A percentile compares a stretch with the other conserved stretches of the same genome.
phyloP scores from a whole-genome alignment of 2,797 vertebrate genomes.

The Saxicola maurus region DNA sequence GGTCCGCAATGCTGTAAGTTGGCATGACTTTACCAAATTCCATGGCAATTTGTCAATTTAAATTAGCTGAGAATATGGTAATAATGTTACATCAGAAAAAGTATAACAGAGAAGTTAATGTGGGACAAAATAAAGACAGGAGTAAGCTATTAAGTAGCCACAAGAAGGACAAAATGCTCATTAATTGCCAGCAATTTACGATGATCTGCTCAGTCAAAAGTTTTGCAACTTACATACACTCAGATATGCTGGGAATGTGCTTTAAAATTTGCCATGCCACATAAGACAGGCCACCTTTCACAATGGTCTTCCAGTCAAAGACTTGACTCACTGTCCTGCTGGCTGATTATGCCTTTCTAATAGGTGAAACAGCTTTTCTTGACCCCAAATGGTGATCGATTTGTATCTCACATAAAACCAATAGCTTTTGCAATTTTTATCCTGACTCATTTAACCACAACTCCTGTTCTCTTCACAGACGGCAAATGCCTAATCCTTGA shows the following conservation, averaged over 20 bases:
- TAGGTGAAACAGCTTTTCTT: not conserved
- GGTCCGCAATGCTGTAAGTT: not conserved
- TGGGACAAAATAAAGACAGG: not conserved
- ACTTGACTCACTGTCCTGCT: not conserved
- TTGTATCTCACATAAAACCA: not conserved
- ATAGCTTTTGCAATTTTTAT: not conserved
- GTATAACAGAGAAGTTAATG: not conserved
- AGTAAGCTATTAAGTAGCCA: not conserved
- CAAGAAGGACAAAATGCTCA: not conserved
- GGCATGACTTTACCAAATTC: not conserved
- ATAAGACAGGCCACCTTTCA: not conserved
- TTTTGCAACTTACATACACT: not conserved
- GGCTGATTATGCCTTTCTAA: not conserved
- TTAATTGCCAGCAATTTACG: not conserved
- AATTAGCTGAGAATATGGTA: not conserved
- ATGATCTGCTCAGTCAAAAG: not conserved
- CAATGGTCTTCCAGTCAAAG: not conserved
- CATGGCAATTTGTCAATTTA: constrained; percentile 10
- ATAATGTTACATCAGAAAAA: not conserved
- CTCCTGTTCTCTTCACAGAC: not conserved
- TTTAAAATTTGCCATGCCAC: not conserved
- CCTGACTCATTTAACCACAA: not conserved
- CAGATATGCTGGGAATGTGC: not conserved
- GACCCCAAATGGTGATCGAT: accelerated
- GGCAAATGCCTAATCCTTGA: not conserved